A percentile compares a stretch with the other conserved stretches of the same genome.
These are phyloP conservation scores for Drosophila aff. DNA, from an alignment of 1,140 invertebrate species.

Conservation along the genomic window DNA sequence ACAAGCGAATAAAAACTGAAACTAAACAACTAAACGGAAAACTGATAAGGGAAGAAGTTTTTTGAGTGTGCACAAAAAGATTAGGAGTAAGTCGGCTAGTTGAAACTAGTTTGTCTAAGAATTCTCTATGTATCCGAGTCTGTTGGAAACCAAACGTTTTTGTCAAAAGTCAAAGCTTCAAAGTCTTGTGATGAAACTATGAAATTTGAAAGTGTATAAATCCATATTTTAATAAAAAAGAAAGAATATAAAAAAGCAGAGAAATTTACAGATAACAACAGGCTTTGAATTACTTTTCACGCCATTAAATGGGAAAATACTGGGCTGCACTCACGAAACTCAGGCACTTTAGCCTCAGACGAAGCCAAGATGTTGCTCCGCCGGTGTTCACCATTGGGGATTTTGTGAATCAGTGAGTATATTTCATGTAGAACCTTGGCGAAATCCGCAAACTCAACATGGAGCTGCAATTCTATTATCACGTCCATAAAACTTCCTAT, in stretches of 20 bases:
- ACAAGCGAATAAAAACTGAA: conserved; percentile 8
- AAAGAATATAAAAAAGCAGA: conserved; percentile 1
- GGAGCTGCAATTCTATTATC: conserved; percentile 28
- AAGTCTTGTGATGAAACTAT: conserved; percentile 71
- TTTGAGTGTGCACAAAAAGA: conserved; percentile 39
- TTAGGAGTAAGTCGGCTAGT: conserved; percentile 1
- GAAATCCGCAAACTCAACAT: conserved; percentile 15
- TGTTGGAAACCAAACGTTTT: conserved; percentile 25
- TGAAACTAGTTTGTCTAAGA: conserved; percentile 27
- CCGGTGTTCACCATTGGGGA: conserved; percentile 43
- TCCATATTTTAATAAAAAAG: conserved; percentile 69
- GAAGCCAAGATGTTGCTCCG: not conserved
- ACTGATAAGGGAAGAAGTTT: conserved; percentile 28
- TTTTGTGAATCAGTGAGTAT: conserved; percentile 62
- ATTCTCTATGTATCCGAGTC: conserved; percentile 34
- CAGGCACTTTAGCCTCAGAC: not conserved
- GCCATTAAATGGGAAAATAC: conserved; percentile 40
- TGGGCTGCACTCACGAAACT: conserved; percentile 17
- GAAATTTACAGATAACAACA: conserved; percentile 9
- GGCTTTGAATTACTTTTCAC: conserved; percentile 31
- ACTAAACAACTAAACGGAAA: conserved; percentile 16
- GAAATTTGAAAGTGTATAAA: conserved; percentile 43
- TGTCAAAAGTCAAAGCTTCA: conserved; percentile 53
- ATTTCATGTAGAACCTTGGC: not conserved
- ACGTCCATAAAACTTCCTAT: conserved; percentile 17